Evolutionary conservation across 2,888 invertebrate genomes (phyloP).

Genomic region (Sylvicola fuscatus): DNA sequence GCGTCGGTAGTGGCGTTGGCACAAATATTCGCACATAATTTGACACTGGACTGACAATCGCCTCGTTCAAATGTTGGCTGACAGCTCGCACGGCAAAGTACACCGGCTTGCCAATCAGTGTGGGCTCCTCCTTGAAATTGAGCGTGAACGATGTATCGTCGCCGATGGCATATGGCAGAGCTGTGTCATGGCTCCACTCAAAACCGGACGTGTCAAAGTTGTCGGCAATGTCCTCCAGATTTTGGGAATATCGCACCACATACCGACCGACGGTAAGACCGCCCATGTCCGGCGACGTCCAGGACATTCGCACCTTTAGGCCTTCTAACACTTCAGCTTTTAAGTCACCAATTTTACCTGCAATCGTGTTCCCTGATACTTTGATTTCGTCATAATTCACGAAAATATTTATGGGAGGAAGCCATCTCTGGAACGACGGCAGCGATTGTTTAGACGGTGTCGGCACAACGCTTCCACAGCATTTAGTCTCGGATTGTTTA

Average conservation of each 20-base stretch:
- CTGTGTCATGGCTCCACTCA: conserved; percentile 23
- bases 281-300: conserved; percentile 39
- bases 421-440: conserved; percentile 29
- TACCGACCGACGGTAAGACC: conserved; percentile 29
- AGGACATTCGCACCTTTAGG: conserved; percentile 29
- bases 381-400: conserved; percentile 13
- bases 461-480: conserved; percentile 32
- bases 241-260: conserved; percentile 28
- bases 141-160: conserved; percentile 29
- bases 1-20: conserved; percentile 28
- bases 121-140: conserved; percentile 26
- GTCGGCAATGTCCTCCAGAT: conserved; percentile 26
- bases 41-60: conserved; percentile 27
- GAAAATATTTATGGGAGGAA: conserved; percentile 27
- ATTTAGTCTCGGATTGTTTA: conserved; percentile 14
- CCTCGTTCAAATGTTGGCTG: conserved; percentile 19
- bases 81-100: conserved; percentile 32
- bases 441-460: conserved; percentile 26
- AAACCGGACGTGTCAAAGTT: conserved; percentile 26
- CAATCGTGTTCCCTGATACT: conserved; percentile 3
- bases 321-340: conserved; percentile 26
- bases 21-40: conserved; percentile 32
- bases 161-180: conserved; percentile 26
- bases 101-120: conserved; percentile 27
- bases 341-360: conserved; percentile 33